phyloP scores from a whole-genome alignment of 2,888 invertebrate genomes.

The Phrixothrix hirtus region DNA sequence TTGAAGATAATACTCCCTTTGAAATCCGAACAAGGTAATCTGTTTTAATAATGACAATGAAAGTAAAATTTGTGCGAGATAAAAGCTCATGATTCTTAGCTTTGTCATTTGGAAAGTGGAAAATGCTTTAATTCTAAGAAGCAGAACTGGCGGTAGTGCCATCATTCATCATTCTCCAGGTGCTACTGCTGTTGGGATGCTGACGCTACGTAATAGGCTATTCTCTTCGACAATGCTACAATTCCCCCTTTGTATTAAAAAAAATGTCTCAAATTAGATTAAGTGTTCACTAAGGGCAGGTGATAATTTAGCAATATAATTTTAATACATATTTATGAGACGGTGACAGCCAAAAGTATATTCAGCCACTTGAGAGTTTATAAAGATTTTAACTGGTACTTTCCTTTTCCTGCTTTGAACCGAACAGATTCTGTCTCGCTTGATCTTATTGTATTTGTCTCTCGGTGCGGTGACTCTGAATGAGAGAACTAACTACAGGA shows the following conservation, averaged over 20 bases:
- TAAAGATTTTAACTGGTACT: slow-evolving; percentile 39
- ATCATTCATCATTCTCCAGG: slow-evolving; percentile 44
- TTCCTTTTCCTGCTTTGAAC: slow-evolving; percentile 35
- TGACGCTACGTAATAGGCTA: slow-evolving; percentile 38
- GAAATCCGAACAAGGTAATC: background rate
- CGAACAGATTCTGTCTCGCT: slow-evolving; percentile 20
- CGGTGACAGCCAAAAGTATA: slow-evolving; percentile 44
- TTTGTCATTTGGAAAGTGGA: slow-evolving; percentile 33
- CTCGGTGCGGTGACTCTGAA: slow-evolving; percentile 42
- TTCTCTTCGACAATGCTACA: slow-evolving; percentile 39
- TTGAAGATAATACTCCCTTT: background rate
- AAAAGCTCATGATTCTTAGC: slow-evolving; percentile 37
- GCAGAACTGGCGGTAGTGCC: slow-evolving; percentile 23
- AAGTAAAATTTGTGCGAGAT: slow-evolving; percentile 39
- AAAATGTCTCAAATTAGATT: slow-evolving; percentile 45
- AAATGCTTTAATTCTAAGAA: slow-evolving; percentile 30
- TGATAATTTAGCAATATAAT: slow-evolving; percentile 52
- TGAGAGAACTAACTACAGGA: slow-evolving; percentile 44
- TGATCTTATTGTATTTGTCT: slow-evolving; percentile 39
- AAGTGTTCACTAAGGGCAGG: slow-evolving; percentile 44
- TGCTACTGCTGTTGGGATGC: slow-evolving; percentile 33
- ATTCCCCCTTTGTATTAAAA: slow-evolving; percentile 42
- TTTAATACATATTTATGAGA: slow-evolving; percentile 55
- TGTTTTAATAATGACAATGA: background rate
- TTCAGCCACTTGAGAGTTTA: slow-evolving; percentile 39